Base-by-base conservation (phyloP, 2,888 invertebrate genomes). In the Caenorhabditis sinica region DNA sequence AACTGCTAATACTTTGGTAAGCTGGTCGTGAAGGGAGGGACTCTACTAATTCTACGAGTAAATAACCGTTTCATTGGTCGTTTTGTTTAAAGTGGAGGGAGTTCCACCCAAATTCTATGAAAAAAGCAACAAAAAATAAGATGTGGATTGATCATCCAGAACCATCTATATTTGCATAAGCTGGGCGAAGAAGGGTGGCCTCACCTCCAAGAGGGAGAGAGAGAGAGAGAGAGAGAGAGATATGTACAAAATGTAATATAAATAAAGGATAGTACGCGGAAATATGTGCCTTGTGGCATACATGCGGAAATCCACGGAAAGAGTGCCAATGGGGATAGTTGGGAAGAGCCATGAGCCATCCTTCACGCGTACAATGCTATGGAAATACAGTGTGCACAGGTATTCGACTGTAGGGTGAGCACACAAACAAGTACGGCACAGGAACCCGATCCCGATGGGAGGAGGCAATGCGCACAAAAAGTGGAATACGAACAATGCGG, bases 1-100 rank as follows among this genome's bases (percentile, higher is more conserved):
- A 72, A 65, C 79, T 79, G 79, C 72, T 79, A 79, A 79, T 79
- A 65, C 79, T 79, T 72, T 72, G 65, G 79, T 79, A 79, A 79
- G 71, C 76, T 51, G 60, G 28, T 76, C 75, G 66, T 56, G 53
- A 45, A 61, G 69, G 40, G 51, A 63, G 20, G 60, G 45, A 33
- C 66, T 60, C 76, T 28, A 33, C 77, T 79, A 79, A 79, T 79
- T 79, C 79, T 56, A 56, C 72, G 65, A 65, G 79, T 72, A 71
- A 79, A 79, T 72, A 56, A 77, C 63, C 45, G 69, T 77, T 77
- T 71, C 51, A 33, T 49, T 61, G 28, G 28, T 1, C 20, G 49
- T 49, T 49, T 65, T 56, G 15, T 33, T 30, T 8, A 20, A 9
- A 49, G 40, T 1, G 36, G 25, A 20, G 9, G 30, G 30, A 72